These are phyloP conservation scores for Hoplodrina ambigua DNA, from an alignment of 2,888 invertebrate genomes.

Conservation along the genomic window DNA sequence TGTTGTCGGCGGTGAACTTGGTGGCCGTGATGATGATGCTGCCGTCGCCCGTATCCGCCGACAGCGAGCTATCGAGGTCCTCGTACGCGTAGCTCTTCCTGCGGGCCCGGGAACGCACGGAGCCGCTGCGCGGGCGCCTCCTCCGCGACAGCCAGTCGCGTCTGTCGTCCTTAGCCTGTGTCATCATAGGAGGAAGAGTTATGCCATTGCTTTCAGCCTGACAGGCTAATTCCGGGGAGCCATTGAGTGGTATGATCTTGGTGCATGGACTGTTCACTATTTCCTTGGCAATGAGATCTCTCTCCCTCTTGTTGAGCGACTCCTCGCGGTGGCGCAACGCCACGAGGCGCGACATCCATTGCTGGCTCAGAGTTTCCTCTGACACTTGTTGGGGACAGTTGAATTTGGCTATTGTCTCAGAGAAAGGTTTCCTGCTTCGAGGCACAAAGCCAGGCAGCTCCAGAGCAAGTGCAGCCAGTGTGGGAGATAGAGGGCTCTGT, in stretches of 20 bases:
- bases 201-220: conserved; percentile 80
- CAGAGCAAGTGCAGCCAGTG: conserved; percentile 84
- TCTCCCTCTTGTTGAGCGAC: conserved; percentile 87
- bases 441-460: conserved; percentile 88
- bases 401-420: conserved; percentile 72
- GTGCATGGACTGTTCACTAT: conserved; percentile 82
- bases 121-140: conserved; percentile 74
- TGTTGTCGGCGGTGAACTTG: conserved; percentile 85
- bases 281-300: conserved; percentile 84
- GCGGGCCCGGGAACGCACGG: conserved; percentile 73
- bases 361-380: conserved; percentile 88
- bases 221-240: conserved; percentile 63
- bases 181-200: conserved; percentile 82
- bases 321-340: conserved; percentile 88
- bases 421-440: conserved; percentile 79
- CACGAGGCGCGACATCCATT: conserved; percentile 90
- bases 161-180: conserved; percentile 65
- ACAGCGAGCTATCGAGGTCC: conserved; percentile 91
- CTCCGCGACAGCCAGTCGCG: conserved; percentile 73
- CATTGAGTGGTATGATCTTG: conserved; percentile 74
- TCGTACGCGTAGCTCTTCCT: conserved; percentile 86
- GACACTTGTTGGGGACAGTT: conserved; percentile 87
- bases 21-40: conserved; percentile 89
- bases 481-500: conserved; percentile 80
- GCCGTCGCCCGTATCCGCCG: conserved; percentile 90